Conservation (phyloP, 2,888 invertebrate genomes). For the Xestobium rufovillosum region DNA sequence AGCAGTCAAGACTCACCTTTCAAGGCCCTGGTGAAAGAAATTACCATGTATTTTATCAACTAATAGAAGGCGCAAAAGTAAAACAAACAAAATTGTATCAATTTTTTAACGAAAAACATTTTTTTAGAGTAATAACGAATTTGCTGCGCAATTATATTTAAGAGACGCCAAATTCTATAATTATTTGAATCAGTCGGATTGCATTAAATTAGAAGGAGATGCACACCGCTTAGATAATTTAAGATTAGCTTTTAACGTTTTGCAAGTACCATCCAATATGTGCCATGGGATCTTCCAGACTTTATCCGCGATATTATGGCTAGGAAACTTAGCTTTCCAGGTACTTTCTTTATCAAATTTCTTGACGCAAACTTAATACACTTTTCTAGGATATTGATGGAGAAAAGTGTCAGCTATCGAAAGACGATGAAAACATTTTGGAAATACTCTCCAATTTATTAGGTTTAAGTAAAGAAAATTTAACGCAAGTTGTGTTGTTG, state of each 20-base stretch:
- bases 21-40: constrained; percentile 82
- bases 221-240: constrained; percentile 73
- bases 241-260: constrained; percentile 78
- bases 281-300: constrained; percentile 86
- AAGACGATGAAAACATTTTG: constrained; percentile 63
- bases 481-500: constrained; percentile 66
- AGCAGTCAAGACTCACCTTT: constrained; percentile 84
- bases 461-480: constrained; percentile 65
- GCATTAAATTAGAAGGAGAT: constrained; percentile 61
- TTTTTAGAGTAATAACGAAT: constrained; percentile 61
- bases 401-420: constrained; percentile 69
- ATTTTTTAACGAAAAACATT: constrained; percentile 16
- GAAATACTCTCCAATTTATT: constrained; percentile 65
- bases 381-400: constrained; percentile 69
- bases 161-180: constrained; percentile 70
- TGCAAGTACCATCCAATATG: constrained; percentile 79
- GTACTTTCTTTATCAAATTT: constrained; percentile 34
- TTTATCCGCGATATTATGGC: constrained; percentile 81
- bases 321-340: constrained; percentile 80
- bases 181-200: constrained; percentile 76
- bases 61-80: constrained; percentile 79
- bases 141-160: constrained; percentile 65
- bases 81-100: too few species aligned
- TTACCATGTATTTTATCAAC: constrained; percentile 87
- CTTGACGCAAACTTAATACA: background rate